phyloP scores from a whole-genome alignment of 2,888 invertebrate species.

The Tipula vernalis region DNA sequence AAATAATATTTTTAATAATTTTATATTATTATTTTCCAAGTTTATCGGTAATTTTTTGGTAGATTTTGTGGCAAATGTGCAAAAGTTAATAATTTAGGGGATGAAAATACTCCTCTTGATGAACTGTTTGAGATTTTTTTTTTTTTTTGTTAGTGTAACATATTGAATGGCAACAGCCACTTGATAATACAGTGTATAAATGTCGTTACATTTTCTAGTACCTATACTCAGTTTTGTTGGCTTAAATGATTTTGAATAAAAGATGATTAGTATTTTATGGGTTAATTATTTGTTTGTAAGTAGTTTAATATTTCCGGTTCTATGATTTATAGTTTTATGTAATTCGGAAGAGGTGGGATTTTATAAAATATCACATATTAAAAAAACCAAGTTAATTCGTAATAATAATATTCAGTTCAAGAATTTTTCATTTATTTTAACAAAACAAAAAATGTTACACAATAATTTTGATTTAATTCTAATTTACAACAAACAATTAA shows the following conservation, averaged over 20 bases:
- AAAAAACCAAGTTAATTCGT: background rate
- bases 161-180: background rate
- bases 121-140: background rate
- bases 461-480: background rate
- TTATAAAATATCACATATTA: background rate
- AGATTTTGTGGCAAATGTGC: conserved; percentile 8
- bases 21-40: background rate
- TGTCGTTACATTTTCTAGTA: background rate
- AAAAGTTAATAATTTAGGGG: background rate
- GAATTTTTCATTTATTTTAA: background rate
- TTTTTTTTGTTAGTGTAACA: background rate
- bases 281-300: background rate
- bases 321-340: background rate
- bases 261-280: background rate
- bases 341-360: background rate
- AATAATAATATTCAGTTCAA: background rate
- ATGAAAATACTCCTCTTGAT: background rate
- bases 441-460: background rate
- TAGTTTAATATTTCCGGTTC: background rate
- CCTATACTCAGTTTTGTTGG: background rate
- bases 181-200: background rate
- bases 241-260: background rate
- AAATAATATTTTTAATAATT: background rate
- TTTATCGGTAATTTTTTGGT: conserved; percentile 7
- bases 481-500: background rate